Evolutionary conservation across 2,888 invertebrate genomes (phyloP).

Genomic region (Nomada flava): DNA sequence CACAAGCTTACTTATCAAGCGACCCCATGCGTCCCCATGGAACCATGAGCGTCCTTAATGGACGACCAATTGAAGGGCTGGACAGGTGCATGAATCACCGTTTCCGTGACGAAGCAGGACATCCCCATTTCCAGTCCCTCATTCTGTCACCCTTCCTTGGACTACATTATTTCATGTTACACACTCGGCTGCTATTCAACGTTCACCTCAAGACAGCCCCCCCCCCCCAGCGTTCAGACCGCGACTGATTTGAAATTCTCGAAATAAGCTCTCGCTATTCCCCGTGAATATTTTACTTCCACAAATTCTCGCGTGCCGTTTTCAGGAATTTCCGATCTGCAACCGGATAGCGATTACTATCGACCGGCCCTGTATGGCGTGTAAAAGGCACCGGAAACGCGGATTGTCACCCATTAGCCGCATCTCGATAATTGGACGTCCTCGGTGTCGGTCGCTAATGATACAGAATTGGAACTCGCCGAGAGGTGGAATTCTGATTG

Average conservation of each 20-base stretch:
- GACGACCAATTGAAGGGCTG: background rate
- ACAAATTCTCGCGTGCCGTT: background rate
- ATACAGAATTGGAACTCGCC: slow-evolving; percentile 44
- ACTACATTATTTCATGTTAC: background rate
- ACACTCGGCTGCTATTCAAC: background rate
- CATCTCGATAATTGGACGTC: slow-evolving; percentile 32
- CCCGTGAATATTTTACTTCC: background rate
- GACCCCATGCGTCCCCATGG: slow-evolving; percentile 1
- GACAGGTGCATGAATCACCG: slow-evolving; percentile 45
- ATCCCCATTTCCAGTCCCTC: slow-evolving; percentile 16
- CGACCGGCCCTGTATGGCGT: slow-evolving; percentile 10
- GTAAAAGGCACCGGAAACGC: slow-evolving; percentile 34
- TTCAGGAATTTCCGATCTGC: background rate
- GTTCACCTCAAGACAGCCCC: too few species aligned
- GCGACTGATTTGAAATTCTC: too few species aligned
- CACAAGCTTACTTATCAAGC: background rate
- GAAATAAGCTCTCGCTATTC: too few species aligned
- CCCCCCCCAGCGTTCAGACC: too few species aligned
- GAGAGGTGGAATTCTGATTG: slow-evolving; percentile 56
- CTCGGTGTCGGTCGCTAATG: slow-evolving; percentile 49
- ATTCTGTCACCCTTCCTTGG: background rate
- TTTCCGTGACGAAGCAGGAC: slow-evolving; percentile 23
- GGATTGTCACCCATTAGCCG: slow-evolving; percentile 41
- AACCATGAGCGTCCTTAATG: slow-evolving; percentile 1
- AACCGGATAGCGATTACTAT: slow-evolving; percentile 4